These are phyloP conservation scores for Riptortus pedestris DNA, from an alignment of 1,140 invertebrate genomes.

Conservation along the genomic window DNA sequence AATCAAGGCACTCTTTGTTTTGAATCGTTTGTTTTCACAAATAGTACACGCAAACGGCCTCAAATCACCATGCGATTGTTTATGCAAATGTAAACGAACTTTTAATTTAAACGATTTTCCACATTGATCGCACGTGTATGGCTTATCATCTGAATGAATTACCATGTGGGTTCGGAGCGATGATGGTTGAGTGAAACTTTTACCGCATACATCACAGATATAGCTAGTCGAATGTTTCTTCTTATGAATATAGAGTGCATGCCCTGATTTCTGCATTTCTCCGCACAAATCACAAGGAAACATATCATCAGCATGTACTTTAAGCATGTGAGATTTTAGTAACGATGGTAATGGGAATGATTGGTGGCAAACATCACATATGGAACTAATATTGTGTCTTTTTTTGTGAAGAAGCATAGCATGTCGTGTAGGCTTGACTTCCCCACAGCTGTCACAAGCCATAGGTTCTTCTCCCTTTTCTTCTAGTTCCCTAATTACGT, in stretches of 20 bases:
- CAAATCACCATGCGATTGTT: constrained; percentile 36
- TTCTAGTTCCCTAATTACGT: constrained; percentile 12
- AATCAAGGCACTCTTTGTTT: constrained; percentile 39
- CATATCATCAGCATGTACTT: constrained; percentile 54
- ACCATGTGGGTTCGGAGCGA: constrained; percentile 31
- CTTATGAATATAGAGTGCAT: constrained; percentile 31
- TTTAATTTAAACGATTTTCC: constrained; percentile 47
- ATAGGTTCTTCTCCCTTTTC: constrained; percentile 34
- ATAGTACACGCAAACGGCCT: constrained; percentile 40
- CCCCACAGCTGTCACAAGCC: constrained; percentile 36
- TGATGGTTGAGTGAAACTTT: constrained; percentile 25
- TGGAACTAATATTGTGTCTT: constrained; percentile 28
- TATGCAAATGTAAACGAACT: constrained; percentile 32
- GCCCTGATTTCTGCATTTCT: constrained; percentile 36
- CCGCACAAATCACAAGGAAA: constrained; percentile 36
- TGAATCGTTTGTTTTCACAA: constrained; percentile 39
- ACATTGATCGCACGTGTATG: constrained; percentile 59
- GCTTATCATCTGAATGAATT: constrained; percentile 60
- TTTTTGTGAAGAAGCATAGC: constrained; percentile 31
- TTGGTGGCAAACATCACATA: constrained; percentile 32
- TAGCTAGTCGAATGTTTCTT: constrained; percentile 29
- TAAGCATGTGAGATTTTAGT: constrained; percentile 34
- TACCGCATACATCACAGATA: constrained; percentile 32
- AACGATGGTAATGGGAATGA: constrained; percentile 23
- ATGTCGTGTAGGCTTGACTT: constrained; percentile 36